These are phyloP conservation scores for Lamprologus speciosus DNA, from an alignment of 2,113 vertebrate species.

Conservation along the genomic window DNA sequence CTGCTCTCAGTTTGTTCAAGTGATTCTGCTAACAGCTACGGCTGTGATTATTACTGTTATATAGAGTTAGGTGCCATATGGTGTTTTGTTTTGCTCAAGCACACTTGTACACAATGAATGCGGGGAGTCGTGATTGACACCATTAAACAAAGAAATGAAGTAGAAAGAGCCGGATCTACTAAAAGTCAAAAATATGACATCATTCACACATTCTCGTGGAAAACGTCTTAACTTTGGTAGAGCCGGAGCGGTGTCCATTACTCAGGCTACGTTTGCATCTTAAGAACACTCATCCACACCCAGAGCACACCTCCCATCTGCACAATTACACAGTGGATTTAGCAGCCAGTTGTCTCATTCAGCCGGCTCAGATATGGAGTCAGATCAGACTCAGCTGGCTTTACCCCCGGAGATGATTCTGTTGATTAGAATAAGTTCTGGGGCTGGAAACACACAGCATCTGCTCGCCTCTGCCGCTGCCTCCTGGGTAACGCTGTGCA, in stretches of 20 bases:
- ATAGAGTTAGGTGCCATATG: slow-evolving; percentile 18
- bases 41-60: neutral
- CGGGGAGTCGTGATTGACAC: neutral
- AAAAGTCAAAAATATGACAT: slow-evolving; percentile 14
- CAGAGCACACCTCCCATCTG: slow-evolving; percentile 18
- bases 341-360: slow-evolving; percentile 42
- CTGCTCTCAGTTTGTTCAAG: neutral
- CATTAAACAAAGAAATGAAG: slow-evolving; percentile 29
- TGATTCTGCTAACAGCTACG: neutral
- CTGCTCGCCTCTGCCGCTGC: slow-evolving; percentile 5
- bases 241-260: neutral
- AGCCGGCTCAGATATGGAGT: slow-evolving; percentile 25
- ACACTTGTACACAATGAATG: neutral
- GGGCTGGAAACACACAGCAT: slow-evolving; percentile 34
- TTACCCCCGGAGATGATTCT: slow-evolving; percentile 38
- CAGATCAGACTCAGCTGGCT: slow-evolving; percentile 38
- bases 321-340: slow-evolving; percentile 50
- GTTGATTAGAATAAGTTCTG: slow-evolving; percentile 50
- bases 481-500: slow-evolving; percentile 6
- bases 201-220: neutral
- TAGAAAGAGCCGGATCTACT: slow-evolving; percentile 4
- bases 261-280: neutral
- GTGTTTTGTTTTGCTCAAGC: slow-evolving; percentile 36
- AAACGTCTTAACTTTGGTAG: neutral
- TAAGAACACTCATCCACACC: neutral